These are phyloP conservation scores for Thermophis baileyi DNA, from an alignment of 2,113 vertebrate species.

Conservation along the genomic window DNA sequence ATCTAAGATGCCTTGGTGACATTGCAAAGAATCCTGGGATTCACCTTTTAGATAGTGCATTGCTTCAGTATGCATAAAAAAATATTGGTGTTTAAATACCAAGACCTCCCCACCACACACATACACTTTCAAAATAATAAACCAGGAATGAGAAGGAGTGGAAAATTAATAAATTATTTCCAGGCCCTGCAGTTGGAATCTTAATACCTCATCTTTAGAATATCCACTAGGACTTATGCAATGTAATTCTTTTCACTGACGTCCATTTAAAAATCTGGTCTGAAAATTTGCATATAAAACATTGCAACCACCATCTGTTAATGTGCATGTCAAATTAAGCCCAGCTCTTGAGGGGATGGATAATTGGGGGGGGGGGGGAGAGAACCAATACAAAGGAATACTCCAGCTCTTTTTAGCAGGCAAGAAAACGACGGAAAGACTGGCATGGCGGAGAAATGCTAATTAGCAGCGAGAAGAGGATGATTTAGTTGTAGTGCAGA, in stretches of 20 bases:
- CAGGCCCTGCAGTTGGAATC: neutral
- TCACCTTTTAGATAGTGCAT: neutral
- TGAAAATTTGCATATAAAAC: neutral
- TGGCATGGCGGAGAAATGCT: neutral
- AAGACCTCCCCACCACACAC: neutral
- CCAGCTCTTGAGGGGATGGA: neutral
- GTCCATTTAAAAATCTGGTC: neutral
- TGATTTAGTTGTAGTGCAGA: neutral
- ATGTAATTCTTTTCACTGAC: neutral
- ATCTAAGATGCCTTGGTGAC: too few species aligned
- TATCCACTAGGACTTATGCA: neutral
- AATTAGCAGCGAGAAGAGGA: neutral
- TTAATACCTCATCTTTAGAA: neutral
- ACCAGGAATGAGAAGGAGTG: neutral
- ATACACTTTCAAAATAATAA: neutral
- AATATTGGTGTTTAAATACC: neutral
- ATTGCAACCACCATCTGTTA: neutral
- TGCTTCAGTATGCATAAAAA: neutral
- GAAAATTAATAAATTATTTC: neutral
- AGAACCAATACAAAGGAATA: neutral
- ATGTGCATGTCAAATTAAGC: constrained; percentile 22
- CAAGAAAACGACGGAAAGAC: neutral
- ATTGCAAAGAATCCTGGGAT: neutral
- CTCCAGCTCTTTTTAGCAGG: neutral
- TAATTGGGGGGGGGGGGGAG: accelerated